Evolutionary conservation across 2,113 vertebrate genomes (phyloP).

Genomic region (Mesembrinibis cayennensis): DNA sequence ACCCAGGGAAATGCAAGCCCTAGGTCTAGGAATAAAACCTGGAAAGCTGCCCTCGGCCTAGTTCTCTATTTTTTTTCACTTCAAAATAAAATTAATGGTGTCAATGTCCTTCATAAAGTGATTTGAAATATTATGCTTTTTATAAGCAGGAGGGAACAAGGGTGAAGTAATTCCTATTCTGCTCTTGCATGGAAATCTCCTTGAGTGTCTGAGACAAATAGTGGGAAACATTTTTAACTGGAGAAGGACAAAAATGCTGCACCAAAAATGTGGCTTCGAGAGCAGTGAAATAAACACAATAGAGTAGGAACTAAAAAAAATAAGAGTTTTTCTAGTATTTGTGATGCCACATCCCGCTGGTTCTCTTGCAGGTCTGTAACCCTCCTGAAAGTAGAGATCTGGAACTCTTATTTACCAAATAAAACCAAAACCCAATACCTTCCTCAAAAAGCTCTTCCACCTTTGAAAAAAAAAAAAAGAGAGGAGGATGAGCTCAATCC

Average conservation of each 20-base stretch:
- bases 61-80: not conserved
- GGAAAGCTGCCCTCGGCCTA: not conserved
- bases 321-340: not conserved
- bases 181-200: not conserved
- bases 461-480: not conserved
- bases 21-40: conserved; percentile 20
- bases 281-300: not conserved
- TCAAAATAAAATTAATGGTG: not conserved
- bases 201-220: not conserved
- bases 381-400: not conserved
- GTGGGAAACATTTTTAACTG: not conserved
- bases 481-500: not conserved
- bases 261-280: not conserved
- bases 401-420: not conserved
- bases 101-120: not conserved
- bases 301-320: not conserved
- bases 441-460: not conserved
- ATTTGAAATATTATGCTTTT: not conserved
- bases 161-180: not conserved
- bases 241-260: not conserved
- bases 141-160: not conserved
- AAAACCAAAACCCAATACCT: not conserved
- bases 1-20: not conserved
- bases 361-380: not conserved
- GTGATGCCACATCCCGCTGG: not conserved